These are phyloP conservation scores for Cyclopterus lumpus DNA, from an alignment of 2,797 vertebrate genomes.

Conservation along the genomic window DNA sequence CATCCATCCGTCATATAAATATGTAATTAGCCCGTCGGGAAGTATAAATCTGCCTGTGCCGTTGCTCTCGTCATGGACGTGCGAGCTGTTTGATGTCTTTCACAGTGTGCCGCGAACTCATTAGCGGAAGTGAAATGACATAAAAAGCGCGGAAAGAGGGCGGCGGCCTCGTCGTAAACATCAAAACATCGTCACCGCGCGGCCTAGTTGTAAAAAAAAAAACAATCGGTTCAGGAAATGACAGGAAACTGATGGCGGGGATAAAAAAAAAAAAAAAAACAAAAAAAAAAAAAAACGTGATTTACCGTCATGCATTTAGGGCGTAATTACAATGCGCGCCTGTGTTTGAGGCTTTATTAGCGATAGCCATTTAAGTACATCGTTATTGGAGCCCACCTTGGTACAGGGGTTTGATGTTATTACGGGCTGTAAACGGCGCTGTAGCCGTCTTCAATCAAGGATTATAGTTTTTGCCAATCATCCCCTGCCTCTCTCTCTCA, in stretches of 20 bases:
- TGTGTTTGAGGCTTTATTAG: slow-evolving; percentile 21
- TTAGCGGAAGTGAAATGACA: slow-evolving; percentile 43
- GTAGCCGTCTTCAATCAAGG: slow-evolving; percentile 49
- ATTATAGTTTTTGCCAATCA: slow-evolving; percentile 55
- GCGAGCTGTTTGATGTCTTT: slow-evolving; percentile 22
- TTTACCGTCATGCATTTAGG: slow-evolving; percentile 10
- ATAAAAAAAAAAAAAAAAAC: too few relatives aligned
- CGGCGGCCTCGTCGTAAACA: slow-evolving; percentile 40
- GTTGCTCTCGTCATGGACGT: too few relatives aligned
- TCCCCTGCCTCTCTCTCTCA: neutral
- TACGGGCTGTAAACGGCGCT: slow-evolving; percentile 31
- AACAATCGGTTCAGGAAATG: too few relatives aligned
- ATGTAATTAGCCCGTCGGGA: slow-evolving; percentile 39
- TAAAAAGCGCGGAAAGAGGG: slow-evolving; percentile 26
- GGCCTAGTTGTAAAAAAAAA: slow-evolving; percentile 9
- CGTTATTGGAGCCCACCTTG: slow-evolving; percentile 53
- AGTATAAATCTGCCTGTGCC: neutral
- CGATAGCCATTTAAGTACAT: slow-evolving; percentile 27
- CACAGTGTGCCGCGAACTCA: slow-evolving; percentile 10
- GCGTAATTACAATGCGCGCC: slow-evolving; percentile 28
- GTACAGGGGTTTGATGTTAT: slow-evolving; percentile 31
- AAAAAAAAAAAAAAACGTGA: too few relatives aligned
- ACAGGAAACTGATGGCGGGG: too few relatives aligned
- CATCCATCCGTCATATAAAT: slow-evolving; percentile 39
- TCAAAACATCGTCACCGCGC: slow-evolving; percentile 8